Base-by-base conservation (phyloP, 2,113 vertebrate genomes). In the Sula dactylatra region DNA sequence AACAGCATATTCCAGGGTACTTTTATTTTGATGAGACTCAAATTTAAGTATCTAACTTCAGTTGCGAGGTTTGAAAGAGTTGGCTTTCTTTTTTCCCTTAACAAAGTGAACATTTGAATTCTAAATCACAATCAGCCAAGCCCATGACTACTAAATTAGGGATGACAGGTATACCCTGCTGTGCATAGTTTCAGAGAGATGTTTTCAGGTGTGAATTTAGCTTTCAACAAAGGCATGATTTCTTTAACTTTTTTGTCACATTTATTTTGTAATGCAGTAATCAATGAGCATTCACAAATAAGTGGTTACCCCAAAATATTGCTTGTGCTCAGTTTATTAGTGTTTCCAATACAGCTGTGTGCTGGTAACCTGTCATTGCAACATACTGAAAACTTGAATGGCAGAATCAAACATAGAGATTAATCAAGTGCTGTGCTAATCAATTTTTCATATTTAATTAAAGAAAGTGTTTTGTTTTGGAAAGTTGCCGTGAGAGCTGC, bases 371-470 rank as follows among this genome's bases (percentile, higher is more conserved):
- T 80, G 47, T 15, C 54, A 85, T 10, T 77, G 82, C 45, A 80
- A 93, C 74, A 52, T 42, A 47, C 55, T 59, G 64, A 70, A 79
- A 88, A 59, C 10, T n/a, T 80, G 55, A 86, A 62, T 3, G 1
- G 47, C 47, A 81, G 55, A 86, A 77, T 82, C 52, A 96, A 87
- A 83, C 45, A 42, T 2, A 73, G 85, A 90, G 67, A 86, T 80
- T 81, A 83, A 78, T 83, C 64, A 78, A 94, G n/a, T 52, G 27
- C 79, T 78, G 16, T 74, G 50, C 36, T 88, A 83, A 92, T 93
- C n/a, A 92, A 40, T 90, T 96, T 94, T 95, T 93, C 22, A 81
- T 94, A 93, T 94, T 83, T 92, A 93, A 93, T 94, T 93, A 88
- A 90, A 86, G 49, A 61, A 83, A 93, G 59, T 64, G 31, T 82